Conservation (phyloP, 2,797 vertebrate species). For the Anguilla anguilla region DNA sequence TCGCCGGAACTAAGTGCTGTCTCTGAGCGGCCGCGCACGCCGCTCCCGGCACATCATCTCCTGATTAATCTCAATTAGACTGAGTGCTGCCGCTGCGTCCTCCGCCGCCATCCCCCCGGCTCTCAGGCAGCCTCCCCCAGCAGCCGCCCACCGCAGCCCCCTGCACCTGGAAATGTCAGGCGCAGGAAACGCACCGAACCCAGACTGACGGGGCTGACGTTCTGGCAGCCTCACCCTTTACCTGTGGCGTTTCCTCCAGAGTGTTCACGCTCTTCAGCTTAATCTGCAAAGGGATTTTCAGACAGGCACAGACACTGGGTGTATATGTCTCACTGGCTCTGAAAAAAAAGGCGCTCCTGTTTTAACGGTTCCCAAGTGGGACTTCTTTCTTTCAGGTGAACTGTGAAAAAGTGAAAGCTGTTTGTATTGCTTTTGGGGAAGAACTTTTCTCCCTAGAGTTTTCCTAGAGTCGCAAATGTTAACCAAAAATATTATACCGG, state of each 20-base stretch:
- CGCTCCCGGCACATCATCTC: constrained; percentile 23
- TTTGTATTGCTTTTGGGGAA: background rate
- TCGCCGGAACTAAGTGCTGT: background rate
- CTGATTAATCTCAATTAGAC: constrained; percentile 26
- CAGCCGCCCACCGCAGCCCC: background rate
- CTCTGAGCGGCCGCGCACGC: background rate
- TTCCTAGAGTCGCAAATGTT: background rate
- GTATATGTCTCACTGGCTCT: background rate
- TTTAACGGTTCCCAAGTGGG: background rate
- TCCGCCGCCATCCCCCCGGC: background rate
- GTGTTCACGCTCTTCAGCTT: background rate
- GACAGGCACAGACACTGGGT: background rate
- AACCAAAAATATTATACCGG: background rate
- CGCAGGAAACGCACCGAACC: background rate
- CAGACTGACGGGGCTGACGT: background rate
- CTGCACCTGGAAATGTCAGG: background rate
- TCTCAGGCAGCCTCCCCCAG: background rate
- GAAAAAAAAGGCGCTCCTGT: background rate
- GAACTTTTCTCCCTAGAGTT: background rate
- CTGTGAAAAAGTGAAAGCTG: background rate
- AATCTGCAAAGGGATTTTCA: constrained; percentile 22
- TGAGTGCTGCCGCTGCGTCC: background rate
- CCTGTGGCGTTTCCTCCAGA: constrained; percentile 11
- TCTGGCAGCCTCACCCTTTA: constrained; percentile 9
- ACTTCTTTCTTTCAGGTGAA: background rate